Evolutionary conservation across 1,140 invertebrate species (phyloP), one percentile per base, ranked within the genome.

Genomic region (Choristoneura fumiferana): DNA sequence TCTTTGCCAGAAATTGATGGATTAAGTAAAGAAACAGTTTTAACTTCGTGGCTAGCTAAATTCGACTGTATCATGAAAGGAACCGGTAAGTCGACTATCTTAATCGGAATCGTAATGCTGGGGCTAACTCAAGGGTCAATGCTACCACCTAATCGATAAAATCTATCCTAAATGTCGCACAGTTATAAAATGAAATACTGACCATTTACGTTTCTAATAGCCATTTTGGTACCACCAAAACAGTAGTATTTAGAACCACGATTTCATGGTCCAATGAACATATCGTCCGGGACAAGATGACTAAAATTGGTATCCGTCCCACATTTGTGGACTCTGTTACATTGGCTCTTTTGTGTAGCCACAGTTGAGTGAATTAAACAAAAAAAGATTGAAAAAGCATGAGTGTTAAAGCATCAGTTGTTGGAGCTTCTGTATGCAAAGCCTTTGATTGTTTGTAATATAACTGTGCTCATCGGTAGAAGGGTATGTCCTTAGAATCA

Each of bases 11-110:
- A 99, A 93, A 99, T 99, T 81, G 98, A 99, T 90, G 98, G 98
- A 60, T 90, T 99, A 64, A 99, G 97, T 90, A 99, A 99, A 92
- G 98, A 99, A 90, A 99, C 98, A 49, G 98, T 99, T 15, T 91
- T 99, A 70, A 98, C 97, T 53, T 99, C 98, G 49, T 99, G 98
- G 98, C 96, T 99, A 93, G 97, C 97, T 34, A 99, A 99, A 91
- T 99, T 99, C 89, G 99, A 99, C 91, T 97, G 97, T 84, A 99
- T 99, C 79, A 95, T 99, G 81, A 98, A 98, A 90, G 97, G 97
- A 62, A 92, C 89, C 22, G 91, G 91, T 81, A 64, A 79, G 84
- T 81, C n/a, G 22, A 22, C 8, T 54, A 22, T 38, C 37, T 13
- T 49, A 18, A 49, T 49, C 8, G n/a, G 17, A 49, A 49, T 49